These are phyloP conservation scores for Ptychoptera contaminata DNA, from an alignment of 2,888 invertebrate species.

Conservation along the genomic window DNA sequence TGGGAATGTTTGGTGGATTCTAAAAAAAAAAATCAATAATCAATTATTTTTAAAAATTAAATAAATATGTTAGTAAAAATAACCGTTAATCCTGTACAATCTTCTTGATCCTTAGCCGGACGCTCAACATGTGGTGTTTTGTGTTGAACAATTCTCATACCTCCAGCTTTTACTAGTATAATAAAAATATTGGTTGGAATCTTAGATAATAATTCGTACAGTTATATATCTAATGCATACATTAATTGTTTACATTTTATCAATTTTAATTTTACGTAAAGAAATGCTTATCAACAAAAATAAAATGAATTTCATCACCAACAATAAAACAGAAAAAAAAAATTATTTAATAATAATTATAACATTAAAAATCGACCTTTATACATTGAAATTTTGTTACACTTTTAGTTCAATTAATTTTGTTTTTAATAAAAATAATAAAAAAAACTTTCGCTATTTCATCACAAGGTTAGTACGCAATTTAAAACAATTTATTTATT, in stretches of 20 bases:
- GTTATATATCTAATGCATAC: neutral
- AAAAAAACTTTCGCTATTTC: neutral
- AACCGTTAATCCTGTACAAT: constrained; percentile 56
- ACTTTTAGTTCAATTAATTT: too few relatives aligned
- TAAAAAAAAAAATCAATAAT: constrained; percentile 10
- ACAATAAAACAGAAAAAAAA: too few relatives aligned
- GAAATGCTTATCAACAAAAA: neutral
- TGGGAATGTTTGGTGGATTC: constrained; percentile 35
- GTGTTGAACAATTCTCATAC: constrained; percentile 83
- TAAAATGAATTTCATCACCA: too few relatives aligned
- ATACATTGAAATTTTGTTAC: too few relatives aligned
- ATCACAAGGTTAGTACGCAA: constrained; percentile 1
- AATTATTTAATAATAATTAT: too few relatives aligned
- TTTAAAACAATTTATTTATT: constrained; percentile 3
- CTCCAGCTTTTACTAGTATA: constrained; percentile 68
- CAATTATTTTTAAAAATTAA: constrained; percentile 1
- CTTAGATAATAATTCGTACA: constrained; percentile 3
- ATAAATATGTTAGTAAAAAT: constrained; percentile 15
- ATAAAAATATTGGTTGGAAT: constrained; percentile 3
- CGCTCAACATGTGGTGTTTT: constrained; percentile 51
- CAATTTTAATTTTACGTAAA: neutral
- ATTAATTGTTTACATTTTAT: neutral
- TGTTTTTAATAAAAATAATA: neutral
- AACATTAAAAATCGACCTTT: too few relatives aligned
- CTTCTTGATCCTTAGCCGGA: constrained; percentile 50